These are phyloP conservation scores for Connochaetes taurinus DNA, from an alignment of 2,113 vertebrate genomes.

Conservation along the genomic window DNA sequence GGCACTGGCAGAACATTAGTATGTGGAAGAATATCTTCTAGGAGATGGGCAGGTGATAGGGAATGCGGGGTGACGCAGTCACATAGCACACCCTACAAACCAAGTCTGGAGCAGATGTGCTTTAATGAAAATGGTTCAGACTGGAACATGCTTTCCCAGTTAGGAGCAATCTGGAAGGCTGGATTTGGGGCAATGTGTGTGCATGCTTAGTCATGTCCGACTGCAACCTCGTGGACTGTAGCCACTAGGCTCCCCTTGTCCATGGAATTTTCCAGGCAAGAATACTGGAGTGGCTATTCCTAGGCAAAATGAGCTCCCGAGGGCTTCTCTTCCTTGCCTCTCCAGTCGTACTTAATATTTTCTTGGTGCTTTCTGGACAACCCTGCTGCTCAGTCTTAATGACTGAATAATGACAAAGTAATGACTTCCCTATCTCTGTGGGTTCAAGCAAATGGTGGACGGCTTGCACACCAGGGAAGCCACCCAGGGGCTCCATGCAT, in stretches of 20 bases:
- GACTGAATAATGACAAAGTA: not conserved
- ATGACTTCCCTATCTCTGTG: not conserved
- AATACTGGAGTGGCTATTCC: not conserved
- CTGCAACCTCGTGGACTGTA: not conserved
- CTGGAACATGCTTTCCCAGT: not conserved
- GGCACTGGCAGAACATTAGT: not conserved
- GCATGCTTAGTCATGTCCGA: not conserved
- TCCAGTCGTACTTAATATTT: not conserved
- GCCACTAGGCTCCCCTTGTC: not conserved
- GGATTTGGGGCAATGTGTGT: not conserved
- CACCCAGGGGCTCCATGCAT: not conserved
- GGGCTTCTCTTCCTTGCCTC: not conserved
- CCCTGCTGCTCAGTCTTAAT: not conserved
- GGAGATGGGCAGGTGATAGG: not conserved
- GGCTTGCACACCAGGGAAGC: not conserved
- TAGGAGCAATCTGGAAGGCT: not conserved
- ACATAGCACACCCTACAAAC: not conserved
- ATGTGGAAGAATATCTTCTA: not conserved
- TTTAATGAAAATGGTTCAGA: not conserved
- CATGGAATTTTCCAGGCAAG: not conserved
- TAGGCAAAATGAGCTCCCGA: not conserved
- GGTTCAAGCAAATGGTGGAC: not conserved
- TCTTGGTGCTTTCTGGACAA: not conserved
- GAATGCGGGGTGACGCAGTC: not conserved
- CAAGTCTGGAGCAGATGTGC: not conserved